These are phyloP conservation scores for Melieria picta DNA, from an alignment of 2,888 invertebrate species.

Conservation along the genomic window DNA sequence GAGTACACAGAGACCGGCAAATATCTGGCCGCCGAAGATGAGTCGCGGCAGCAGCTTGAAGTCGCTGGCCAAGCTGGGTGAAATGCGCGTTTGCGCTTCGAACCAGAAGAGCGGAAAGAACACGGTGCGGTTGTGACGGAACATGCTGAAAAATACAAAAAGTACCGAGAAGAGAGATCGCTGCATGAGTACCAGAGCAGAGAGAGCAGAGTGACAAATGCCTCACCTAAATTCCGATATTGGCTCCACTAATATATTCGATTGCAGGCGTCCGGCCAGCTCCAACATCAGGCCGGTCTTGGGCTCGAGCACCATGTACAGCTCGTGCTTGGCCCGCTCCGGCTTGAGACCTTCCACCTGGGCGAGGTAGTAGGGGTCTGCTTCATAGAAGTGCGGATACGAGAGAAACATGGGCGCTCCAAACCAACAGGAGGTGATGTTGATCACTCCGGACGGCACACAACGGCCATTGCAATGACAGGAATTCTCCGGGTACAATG, in stretches of 20 bases:
- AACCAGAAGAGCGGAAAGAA: constrained; percentile 56
- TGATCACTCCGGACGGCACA: constrained; percentile 78
- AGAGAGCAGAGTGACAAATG: background rate
- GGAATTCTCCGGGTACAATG: constrained; percentile 70
- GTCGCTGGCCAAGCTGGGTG: constrained; percentile 46
- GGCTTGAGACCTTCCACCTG: constrained; percentile 77
- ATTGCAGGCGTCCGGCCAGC: constrained; percentile 79
- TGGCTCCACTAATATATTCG: constrained; percentile 77
- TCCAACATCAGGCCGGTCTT: constrained; percentile 79
- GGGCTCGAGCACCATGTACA: constrained; percentile 79
- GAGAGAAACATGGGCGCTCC: constrained; percentile 85
- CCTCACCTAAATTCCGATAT: constrained; percentile 73
- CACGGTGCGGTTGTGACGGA: constrained; percentile 46
- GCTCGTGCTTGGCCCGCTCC: constrained; percentile 74
- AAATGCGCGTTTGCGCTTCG: constrained; percentile 50
- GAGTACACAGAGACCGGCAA: constrained; percentile 39
- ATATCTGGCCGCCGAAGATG: constrained; percentile 43
- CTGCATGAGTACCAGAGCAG: background rate
- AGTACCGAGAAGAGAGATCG: background rate
- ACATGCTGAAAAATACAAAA: constrained; percentile 44
- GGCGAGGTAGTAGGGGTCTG: constrained; percentile 74
- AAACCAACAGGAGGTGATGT: constrained; percentile 78
- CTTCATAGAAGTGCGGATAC: constrained; percentile 84
- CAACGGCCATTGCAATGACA: constrained; percentile 77
- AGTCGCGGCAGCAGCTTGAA: constrained; percentile 47